Percentiles rank a stretch among this genome's conserved stretches.
These are phyloP conservation scores for Parelbella ahira DNA, from an alignment of 2,888 invertebrate genomes.

Conservation along the genomic window DNA sequence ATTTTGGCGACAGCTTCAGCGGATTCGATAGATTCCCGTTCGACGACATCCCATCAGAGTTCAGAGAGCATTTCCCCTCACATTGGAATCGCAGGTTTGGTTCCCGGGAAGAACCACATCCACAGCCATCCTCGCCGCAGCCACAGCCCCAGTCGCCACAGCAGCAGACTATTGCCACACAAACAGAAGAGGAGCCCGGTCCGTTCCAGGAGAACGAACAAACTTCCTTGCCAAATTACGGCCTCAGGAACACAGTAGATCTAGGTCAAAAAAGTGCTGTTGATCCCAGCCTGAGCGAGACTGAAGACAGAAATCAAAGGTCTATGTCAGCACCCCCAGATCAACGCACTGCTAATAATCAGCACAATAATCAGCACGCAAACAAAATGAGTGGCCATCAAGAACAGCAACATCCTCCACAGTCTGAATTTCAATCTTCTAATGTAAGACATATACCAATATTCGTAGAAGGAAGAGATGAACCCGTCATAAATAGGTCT, in stretches of 20 bases:
- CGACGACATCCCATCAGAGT: conserved; percentile 75
- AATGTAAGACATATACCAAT: conserved; percentile 92
- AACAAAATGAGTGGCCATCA: conserved; percentile 59
- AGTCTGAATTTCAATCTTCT: conserved; percentile 46
- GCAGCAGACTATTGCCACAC: conserved; percentile 61
- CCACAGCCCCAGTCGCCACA: conserved; percentile 37
- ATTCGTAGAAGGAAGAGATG: conserved; percentile 91
- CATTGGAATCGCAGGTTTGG: conserved; percentile 67
- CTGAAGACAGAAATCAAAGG: conserved; percentile 83
- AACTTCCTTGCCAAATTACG: conserved; percentile 82
- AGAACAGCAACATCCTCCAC: conserved; percentile 41
- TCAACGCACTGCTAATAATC: conserved; percentile 54
- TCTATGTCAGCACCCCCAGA: conserved; percentile 91
- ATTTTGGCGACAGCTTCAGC: conserved; percentile 69
- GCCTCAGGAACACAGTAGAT: conserved; percentile 88
- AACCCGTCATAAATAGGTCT: conserved; percentile 86
- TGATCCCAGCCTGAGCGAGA: conserved; percentile 73
- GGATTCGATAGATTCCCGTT: conserved; percentile 78
- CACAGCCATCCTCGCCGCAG: conserved; percentile 37
- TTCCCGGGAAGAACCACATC: conserved; percentile 51
- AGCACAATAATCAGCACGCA: conserved; percentile 40
- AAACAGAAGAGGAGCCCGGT: conserved; percentile 57
- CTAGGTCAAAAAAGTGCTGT: conserved; percentile 84
- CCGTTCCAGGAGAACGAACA: conserved; percentile 43
- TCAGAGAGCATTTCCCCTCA: conserved; percentile 70